Evolutionary conservation across 37 sponge, comb jelly and placozoan genomes (phyloP).

Genomic region (Eunapius fragilis): DNA sequence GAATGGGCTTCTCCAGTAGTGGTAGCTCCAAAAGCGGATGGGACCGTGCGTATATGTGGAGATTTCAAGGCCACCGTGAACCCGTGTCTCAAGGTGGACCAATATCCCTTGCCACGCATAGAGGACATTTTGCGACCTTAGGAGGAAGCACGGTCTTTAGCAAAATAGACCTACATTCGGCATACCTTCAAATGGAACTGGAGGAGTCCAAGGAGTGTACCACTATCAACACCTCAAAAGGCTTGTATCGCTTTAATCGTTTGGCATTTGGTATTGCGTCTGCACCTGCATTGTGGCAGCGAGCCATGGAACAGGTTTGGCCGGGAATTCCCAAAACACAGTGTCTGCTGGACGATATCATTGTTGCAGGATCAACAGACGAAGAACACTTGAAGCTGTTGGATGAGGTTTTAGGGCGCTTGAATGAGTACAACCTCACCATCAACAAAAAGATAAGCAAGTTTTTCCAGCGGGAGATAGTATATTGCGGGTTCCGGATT

Average conservation of each 20-base stretch:
- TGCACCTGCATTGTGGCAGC: constrained; percentile 33
- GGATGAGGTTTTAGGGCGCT: constrained; percentile 13
- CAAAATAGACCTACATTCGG: constrained; percentile 15
- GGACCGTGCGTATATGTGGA: constrained; percentile 24
- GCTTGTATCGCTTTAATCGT: constrained; percentile 4
- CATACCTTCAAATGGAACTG: constrained; percentile 14
- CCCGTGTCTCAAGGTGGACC: constrained; percentile 20
- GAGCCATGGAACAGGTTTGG: constrained; percentile 3
- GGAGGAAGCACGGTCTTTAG: constrained; percentile 28
- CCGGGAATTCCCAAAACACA: neutral
- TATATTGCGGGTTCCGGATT: constrained; percentile 9
- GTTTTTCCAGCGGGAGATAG: constrained; percentile 3
- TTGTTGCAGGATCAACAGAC: neutral
- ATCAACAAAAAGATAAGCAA: constrained; percentile 12
- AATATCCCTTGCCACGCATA: constrained; percentile 24
- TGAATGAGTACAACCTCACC: neutral
- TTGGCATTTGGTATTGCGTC: constrained; percentile 25
- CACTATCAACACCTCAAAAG: constrained; percentile 24
- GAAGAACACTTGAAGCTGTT: constrained; percentile 15
- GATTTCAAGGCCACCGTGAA: constrained; percentile 40
- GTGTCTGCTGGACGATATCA: constrained; percentile 31
- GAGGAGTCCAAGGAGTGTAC: constrained; percentile 3
- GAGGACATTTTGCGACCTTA: constrained; percentile 28
- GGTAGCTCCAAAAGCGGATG: constrained; percentile 21
- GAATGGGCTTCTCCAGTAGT: too few relatives aligned